Percentiles rank a stretch among this genome's conserved stretches.
Conservation (phyloP, 2,113 vertebrate genomes). For the Ptilorrhoa leucosticta region DNA sequence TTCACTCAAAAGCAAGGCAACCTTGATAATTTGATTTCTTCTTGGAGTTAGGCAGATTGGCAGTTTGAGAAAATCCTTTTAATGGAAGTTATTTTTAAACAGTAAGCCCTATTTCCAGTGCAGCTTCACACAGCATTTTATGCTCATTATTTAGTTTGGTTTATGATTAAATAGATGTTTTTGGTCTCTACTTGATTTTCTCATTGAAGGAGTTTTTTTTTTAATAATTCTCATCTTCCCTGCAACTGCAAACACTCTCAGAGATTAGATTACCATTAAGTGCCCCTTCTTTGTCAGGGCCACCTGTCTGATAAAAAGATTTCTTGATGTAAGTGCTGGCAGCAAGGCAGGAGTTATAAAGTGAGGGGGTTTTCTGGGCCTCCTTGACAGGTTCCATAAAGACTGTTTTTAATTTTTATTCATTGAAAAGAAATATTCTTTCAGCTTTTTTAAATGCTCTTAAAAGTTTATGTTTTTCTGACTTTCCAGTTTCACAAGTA, state of each 20-base stretch:
- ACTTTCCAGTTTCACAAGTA: neutral
- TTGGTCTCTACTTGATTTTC: neutral
- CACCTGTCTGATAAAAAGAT: constrained; percentile 42
- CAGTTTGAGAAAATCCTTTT: neutral
- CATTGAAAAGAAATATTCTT: neutral
- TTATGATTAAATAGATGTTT: neutral
- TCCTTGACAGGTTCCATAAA: neutral
- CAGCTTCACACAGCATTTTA: neutral
- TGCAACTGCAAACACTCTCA: constrained; percentile 42
- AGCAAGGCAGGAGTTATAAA: neutral
- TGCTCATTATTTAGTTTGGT: neutral
- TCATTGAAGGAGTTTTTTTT: neutral
- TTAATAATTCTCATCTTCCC: neutral
- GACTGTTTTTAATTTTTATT: neutral
- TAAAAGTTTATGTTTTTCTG: neutral
- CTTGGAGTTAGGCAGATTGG: neutral
- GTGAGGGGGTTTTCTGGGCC: neutral
- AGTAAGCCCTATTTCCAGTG: neutral
- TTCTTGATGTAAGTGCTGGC: neutral
- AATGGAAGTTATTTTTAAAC: neutral
- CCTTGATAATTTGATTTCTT: neutral
- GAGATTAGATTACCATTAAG: constrained; percentile 60
- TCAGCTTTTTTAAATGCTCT: neutral
- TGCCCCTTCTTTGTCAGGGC: constrained; percentile 48
- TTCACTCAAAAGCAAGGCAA: neutral